These are phyloP conservation scores for Sparidentex hasta DNA, from an alignment of 2,797 vertebrate genomes.

Conservation along the genomic window DNA sequence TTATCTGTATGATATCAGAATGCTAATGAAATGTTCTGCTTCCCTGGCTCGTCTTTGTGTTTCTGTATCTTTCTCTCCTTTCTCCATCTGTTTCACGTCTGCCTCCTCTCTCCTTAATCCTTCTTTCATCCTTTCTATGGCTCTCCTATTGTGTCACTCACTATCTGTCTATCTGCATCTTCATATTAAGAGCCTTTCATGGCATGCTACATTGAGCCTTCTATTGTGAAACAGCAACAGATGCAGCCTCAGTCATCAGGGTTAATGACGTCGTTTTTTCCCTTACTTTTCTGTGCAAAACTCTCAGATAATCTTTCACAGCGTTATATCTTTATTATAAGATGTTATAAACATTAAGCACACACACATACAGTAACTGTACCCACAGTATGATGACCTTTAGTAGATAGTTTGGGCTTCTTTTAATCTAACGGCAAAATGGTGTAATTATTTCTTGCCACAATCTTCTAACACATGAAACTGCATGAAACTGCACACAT, in stretches of 20 bases:
- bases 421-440: neutral
- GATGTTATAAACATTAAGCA: neutral
- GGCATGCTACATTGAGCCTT: neutral
- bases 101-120: neutral
- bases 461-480: neutral
- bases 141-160: constrained; percentile 3
- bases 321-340: neutral
- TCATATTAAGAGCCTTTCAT: too few species aligned
- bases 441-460: neutral
- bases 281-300: too few species aligned
- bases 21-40: neutral
- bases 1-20: constrained; percentile 17
- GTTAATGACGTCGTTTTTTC: neutral
- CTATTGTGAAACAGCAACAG: neutral
- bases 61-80: constrained; percentile 1
- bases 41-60: neutral
- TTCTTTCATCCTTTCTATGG: neutral
- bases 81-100: constrained; percentile 7
- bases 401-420: neutral
- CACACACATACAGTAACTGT: neutral
- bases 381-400: neutral
- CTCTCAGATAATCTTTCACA: too few species aligned
- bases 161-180: neutral
- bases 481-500: neutral
- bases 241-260: neutral